phyloP scores from a whole-genome alignment of 1,140 invertebrate genomes.

The Ceratina australensis region DNA sequence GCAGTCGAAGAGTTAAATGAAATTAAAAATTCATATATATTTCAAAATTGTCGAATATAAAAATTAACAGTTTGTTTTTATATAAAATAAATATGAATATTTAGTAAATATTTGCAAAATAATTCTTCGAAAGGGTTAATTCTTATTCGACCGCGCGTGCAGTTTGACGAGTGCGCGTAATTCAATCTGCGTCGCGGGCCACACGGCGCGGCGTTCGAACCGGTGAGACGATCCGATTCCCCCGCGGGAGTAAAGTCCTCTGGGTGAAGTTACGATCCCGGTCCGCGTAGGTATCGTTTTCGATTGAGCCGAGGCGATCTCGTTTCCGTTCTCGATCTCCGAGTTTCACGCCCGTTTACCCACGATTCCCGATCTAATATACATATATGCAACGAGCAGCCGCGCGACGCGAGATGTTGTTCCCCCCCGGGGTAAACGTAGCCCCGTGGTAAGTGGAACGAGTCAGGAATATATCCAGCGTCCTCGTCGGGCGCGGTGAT shows the following conservation, averaged over 20 bases:
- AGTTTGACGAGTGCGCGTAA: conserved; percentile 14
- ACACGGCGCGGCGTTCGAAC: background rate
- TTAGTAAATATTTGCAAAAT: no score
- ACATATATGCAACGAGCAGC: background rate
- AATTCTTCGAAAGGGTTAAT: no score
- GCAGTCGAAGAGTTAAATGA: no score
- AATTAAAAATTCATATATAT: no score
- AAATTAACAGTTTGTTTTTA: no score
- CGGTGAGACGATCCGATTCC: conserved; percentile 45
- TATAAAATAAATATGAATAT: no score
- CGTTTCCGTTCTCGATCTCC: conserved; percentile 9
- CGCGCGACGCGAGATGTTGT: background rate
- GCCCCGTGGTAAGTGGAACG: conserved; percentile 28
- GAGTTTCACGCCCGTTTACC: conserved; percentile 31
- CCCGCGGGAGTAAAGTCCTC: conserved; percentile 57
- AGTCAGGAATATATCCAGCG: conserved; percentile 28
- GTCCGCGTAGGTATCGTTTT: conserved; percentile 54
- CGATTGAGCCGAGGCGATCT: conserved; percentile 38
- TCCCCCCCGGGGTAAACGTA: background rate
- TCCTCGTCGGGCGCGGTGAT: background rate
- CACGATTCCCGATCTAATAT: conserved; percentile 30
- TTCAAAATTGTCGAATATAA: no score
- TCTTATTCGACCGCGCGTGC: background rate
- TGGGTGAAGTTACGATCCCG: conserved; percentile 57
- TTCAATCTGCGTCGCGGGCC: conserved; percentile 41